Percentiles rank a stretch among this genome's conserved stretches.
phyloP scores from a whole-genome alignment of 1,140 invertebrate species.

The Gonioctena quinquepunctata region DNA sequence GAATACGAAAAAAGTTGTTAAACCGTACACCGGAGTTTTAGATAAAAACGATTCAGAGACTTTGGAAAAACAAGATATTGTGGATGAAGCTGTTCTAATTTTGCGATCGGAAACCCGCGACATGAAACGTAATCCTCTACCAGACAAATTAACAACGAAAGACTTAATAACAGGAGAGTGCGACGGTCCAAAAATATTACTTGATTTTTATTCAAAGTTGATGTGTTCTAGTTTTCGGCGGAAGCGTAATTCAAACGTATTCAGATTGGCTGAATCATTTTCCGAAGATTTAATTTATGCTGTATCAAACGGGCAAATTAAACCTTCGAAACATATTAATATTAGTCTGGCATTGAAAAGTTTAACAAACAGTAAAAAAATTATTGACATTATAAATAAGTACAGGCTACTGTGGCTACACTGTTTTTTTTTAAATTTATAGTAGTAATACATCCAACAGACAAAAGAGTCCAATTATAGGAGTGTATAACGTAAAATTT shows the following conservation, averaged over 20 bases:
- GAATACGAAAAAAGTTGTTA: slow-evolving; percentile 24
- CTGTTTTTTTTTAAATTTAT: no score
- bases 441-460: no score
- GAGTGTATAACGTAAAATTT: no score
- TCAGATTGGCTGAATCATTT: slow-evolving; percentile 1
- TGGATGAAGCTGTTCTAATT: slow-evolving; percentile 27
- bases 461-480: no score
- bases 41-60: slow-evolving; percentile 24
- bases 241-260: background rate
- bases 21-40: slow-evolving; percentile 20
- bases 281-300: background rate
- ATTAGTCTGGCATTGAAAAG: slow-evolving; percentile 34
- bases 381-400: slow-evolving; percentile 37
- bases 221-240: background rate
- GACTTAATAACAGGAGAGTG: slow-evolving; percentile 30
- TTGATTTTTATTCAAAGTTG: slow-evolving; percentile 2
- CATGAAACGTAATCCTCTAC: slow-evolving; percentile 18
- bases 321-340: slow-evolving; percentile 31
- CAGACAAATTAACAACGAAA: slow-evolving; percentile 26
- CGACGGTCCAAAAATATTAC: background rate
- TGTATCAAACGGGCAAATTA: slow-evolving; percentile 31
- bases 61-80: slow-evolving; percentile 26
- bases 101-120: slow-evolving; percentile 24
- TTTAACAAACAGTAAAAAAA: slow-evolving; percentile 45
- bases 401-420: slow-evolving; percentile 47